Base-by-base conservation (phyloP, 2,113 vertebrate genomes). In the Addax nasomaculatus region DNA sequence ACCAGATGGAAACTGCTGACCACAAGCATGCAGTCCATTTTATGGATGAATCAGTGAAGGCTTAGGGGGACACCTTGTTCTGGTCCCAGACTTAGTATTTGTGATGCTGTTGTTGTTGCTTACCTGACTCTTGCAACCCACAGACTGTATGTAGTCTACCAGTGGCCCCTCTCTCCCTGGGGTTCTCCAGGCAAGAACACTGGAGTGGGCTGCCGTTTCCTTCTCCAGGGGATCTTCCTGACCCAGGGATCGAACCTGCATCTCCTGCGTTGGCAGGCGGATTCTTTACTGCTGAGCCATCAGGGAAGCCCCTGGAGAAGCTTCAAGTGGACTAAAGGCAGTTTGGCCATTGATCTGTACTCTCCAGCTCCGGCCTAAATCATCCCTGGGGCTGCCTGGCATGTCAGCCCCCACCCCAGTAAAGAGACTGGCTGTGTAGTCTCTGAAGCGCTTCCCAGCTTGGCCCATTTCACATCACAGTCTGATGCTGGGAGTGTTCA, bases 221-320 rank as follows among this genome's bases (percentile, higher is more conserved):
- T 43, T 76, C 70, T 76, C 39, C 23, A 14, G 70, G 23, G 23
- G 6, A 43, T 27, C 70, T 76, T 27, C 23, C 23, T 1, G 1
- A 76, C 11, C 11, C 39, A 43, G 39, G 23, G 23, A 76, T 43
- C 1, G 1, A 76, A 76, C 23, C 70, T 15, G 23, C 39, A 1
- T 15, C 70, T 43, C 39, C 39, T 76, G 39, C 0, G 0, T 0
- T 43, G 70, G 39, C 39, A 76, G 23, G 70, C 1, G 0, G 36
- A 7, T 73, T 73, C 36, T 73, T 73, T 25, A 43, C 36, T 3
- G 2, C 39, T 76, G 23, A 76, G 70, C 70, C 70, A 25, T 6
- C 6, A 43, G 70, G 39, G 11, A 73, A 73, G 36, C 12, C 6
- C 11, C 45, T 7, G 62, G 62, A 2, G 7, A 62, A 3, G 45